These are phyloP conservation scores for Salminus brasiliensis DNA, from an alignment of 2,113 vertebrate species.

Conservation along the genomic window DNA sequence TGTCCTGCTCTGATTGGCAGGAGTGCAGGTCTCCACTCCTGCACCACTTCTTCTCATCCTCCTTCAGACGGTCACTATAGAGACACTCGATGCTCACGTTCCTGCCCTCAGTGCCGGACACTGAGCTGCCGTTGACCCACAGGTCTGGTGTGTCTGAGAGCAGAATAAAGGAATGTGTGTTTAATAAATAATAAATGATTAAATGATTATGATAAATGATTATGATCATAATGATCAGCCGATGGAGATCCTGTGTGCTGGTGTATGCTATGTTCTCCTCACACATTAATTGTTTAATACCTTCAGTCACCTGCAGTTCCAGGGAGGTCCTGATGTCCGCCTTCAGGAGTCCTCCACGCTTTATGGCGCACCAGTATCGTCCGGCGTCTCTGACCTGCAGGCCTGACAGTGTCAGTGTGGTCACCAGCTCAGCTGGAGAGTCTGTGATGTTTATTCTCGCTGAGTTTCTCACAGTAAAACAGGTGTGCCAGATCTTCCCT, in stretches of 20 bases:
- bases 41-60: constrained; percentile 46
- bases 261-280: no score
- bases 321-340: constrained; percentile 21
- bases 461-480: neutral
- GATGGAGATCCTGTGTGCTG: no score
- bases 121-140: constrained; percentile 25
- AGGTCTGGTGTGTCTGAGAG: constrained; percentile 29
- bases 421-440: constrained; percentile 34
- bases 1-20: constrained; percentile 23
- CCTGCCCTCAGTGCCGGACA: constrained; percentile 28
- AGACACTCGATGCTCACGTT: constrained; percentile 37
- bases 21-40: constrained; percentile 38
- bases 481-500: constrained; percentile 34
- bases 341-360: neutral
- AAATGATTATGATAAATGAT: no score
- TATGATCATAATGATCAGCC: no score
- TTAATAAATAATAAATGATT: neutral
- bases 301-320: constrained; percentile 46
- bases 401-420: constrained; percentile 36
- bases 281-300: constrained; percentile 33
- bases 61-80: constrained; percentile 31
- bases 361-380: constrained; percentile 51
- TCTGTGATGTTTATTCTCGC: constrained; percentile 11
- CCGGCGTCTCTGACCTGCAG: constrained; percentile 34
- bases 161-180: neutral